phyloP scores from a whole-genome alignment of 2,113 vertebrate species.

The Carassius gibelio region DNA sequence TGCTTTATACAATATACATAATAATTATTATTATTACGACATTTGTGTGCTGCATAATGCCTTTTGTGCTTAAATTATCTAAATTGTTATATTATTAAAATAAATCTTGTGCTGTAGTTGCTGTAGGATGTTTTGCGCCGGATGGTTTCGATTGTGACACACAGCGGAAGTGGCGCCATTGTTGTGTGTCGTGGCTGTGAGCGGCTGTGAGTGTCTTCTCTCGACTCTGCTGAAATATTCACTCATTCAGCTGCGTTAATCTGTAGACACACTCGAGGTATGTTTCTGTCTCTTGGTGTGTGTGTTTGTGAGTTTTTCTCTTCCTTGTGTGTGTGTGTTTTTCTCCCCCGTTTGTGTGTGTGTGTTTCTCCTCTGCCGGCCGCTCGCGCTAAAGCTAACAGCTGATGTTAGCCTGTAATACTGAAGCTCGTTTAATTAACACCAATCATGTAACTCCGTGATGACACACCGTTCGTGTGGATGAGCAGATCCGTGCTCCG shows the following conservation, averaged over 20 bases:
- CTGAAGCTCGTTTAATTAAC: background rate
- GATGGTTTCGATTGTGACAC: slow-evolving; percentile 68
- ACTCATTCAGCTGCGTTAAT: slow-evolving; percentile 41
- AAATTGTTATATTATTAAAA: background rate
- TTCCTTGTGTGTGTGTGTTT: background rate
- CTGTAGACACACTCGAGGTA: slow-evolving; percentile 21
- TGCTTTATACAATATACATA: background rate
- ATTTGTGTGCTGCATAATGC: background rate
- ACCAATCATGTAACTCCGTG: accelerated
- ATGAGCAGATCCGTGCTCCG: accelerated
- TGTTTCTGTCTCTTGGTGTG: background rate
- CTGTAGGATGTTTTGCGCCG: slow-evolving; percentile 54
- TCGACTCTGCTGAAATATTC: slow-evolving; percentile 47
- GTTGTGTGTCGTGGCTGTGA: slow-evolving; percentile 82
- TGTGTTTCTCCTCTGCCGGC: background rate
- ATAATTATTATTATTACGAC: background rate
- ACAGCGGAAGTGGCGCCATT: slow-evolving; percentile 80
- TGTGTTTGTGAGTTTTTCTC: too few relatives aligned
- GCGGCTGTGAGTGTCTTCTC: slow-evolving; percentile 58
- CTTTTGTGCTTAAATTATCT: background rate
- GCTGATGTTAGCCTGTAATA: background rate
- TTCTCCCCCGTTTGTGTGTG: background rate
- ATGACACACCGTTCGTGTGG: background rate
- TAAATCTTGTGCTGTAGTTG: background rate
- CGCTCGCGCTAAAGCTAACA: slow-evolving; percentile 10